Evolutionary conservation across 92 coral and sea anemone species (phyloP), one percentile per base, ranked within the genome.

Genomic region (Umimayanthus chanpuru): DNA sequence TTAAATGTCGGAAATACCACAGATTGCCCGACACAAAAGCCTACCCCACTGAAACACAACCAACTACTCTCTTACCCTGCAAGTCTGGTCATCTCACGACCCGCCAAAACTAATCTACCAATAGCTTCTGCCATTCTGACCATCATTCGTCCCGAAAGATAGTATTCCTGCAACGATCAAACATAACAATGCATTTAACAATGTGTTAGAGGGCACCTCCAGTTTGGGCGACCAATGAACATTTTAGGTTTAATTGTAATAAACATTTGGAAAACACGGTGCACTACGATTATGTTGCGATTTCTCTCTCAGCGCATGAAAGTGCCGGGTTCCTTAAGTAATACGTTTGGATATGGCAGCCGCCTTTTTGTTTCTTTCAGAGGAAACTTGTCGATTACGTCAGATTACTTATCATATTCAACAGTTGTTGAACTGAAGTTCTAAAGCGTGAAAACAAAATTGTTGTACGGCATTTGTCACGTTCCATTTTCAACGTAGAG

Each of bases 61-160:
- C 7, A 16, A 73, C 15, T 29, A 61, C 43, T 64, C 21, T 39
- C 95, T 83, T 70, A 97, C 99, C 99, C 99, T 2, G 99, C 98
- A 21, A 97, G 94, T 80, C 98, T 91, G 9, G 99, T 91, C 93
- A 97, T 87, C 81, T 97, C 99, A 81, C 99, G 91, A 20, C 99
- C 99, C 15, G 99, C 99, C 80, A 97, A 89, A 16, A 94, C 96
- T 6, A 97, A 92, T 58, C 99, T 88, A 15, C 99, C 99, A 79
- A 97, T 96, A 1, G 99, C 99, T 83, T 97, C 99, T 4, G 98
- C 99, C 99, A 97, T 95, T 88, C 94, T 97, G 40, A 97, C 98
- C 95, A 97, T 89, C 99, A 97, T 97, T 28, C 99, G 94, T 15
- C 99, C 99, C 80, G 96, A 95, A 61, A 92, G 93, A 86, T 97